Conservation (phyloP, 2,113 vertebrate species). For the Gopherus flavomarginatus region DNA sequence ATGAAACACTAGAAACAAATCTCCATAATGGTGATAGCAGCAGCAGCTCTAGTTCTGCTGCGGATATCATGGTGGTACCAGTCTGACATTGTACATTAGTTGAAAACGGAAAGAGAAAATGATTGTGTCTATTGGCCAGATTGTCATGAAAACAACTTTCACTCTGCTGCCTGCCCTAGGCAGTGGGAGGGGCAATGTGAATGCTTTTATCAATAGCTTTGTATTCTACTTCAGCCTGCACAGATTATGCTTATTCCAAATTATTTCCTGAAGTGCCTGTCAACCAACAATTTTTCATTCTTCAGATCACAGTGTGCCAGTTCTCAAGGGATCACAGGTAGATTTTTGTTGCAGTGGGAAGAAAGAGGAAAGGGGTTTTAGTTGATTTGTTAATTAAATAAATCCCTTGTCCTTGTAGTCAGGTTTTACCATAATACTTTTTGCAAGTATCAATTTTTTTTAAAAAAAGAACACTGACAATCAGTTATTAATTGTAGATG, state of each 20-base stretch:
- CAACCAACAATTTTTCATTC: conserved; percentile 48
- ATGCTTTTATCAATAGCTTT: background rate
- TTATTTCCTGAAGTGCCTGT: conserved; percentile 46
- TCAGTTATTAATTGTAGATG: background rate
- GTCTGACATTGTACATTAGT: background rate
- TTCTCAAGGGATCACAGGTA: conserved; percentile 34
- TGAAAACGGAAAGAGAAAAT: background rate
- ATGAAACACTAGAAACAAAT: rapidly evolving
- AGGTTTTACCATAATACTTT: background rate
- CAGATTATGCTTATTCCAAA: conserved; percentile 55
- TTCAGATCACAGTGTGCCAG: conserved; percentile 42
- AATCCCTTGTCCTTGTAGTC: conserved; percentile 20
- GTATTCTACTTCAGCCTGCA: conserved; percentile 11
- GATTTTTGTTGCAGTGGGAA: conserved; percentile 13
- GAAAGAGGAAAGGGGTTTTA: conserved; percentile 31
- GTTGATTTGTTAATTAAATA: conserved; percentile 45
- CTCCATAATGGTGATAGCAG: background rate
- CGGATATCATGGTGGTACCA: rapidly evolving
- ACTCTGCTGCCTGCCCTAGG: background rate
- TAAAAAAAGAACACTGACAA: background rate
- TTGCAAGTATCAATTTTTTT: background rate
- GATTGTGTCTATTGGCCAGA: background rate
- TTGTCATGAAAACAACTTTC: background rate
- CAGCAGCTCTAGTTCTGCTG: background rate
- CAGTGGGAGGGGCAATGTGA: background rate